Percentiles rank a stretch among this genome's conserved stretches.
Conservation (phyloP, 2,888 invertebrate genomes). For the Phasia obesa region DNA sequence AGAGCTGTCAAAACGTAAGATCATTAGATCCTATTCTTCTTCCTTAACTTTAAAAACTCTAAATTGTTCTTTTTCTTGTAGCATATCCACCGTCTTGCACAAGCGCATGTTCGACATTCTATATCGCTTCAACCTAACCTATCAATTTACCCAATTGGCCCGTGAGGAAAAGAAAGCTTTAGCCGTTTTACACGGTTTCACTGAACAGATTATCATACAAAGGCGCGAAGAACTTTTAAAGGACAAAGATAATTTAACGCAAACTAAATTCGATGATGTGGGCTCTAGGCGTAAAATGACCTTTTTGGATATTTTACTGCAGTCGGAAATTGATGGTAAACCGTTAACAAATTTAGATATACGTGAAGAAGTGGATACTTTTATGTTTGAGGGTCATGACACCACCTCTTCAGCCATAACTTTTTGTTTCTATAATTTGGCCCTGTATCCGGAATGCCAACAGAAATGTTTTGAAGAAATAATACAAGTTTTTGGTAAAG, state of each 20-base stretch:
- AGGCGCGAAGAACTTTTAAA: conserved; percentile 80
- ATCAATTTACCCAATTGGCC: conserved; percentile 84
- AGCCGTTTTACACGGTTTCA: conserved; percentile 83
- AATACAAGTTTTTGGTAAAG: conserved; percentile 80
- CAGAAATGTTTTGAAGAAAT: conserved; percentile 83
- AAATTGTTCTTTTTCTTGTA: conserved; percentile 45
- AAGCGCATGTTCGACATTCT: conserved; percentile 81
- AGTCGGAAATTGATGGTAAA: conserved; percentile 85
- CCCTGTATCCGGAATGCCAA: conserved; percentile 83
- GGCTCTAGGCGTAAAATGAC: conserved; percentile 86
- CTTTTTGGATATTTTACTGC: conserved; percentile 87
- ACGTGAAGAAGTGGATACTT: conserved; percentile 88
- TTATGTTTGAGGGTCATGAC: conserved; percentile 87
- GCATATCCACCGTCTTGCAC: conserved; percentile 80
- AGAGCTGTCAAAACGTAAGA: conserved; percentile 88
- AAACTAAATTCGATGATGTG: conserved; percentile 77
- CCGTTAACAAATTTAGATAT: conserved; percentile 85
- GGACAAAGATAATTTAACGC: conserved; percentile 41
- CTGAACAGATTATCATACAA: conserved; percentile 84
- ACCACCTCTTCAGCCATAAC: conserved; percentile 84
- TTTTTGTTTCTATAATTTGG: conserved; percentile 83
- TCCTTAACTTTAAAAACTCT: too few species aligned
- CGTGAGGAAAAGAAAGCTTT: conserved; percentile 83
- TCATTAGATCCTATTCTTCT: neutral
- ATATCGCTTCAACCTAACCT: conserved; percentile 79